Percentiles rank a stretch among this genome's conserved stretches.
phyloP scores from a whole-genome alignment of 2,888 invertebrate species.

The Yponomeuta plumbellus region DNA sequence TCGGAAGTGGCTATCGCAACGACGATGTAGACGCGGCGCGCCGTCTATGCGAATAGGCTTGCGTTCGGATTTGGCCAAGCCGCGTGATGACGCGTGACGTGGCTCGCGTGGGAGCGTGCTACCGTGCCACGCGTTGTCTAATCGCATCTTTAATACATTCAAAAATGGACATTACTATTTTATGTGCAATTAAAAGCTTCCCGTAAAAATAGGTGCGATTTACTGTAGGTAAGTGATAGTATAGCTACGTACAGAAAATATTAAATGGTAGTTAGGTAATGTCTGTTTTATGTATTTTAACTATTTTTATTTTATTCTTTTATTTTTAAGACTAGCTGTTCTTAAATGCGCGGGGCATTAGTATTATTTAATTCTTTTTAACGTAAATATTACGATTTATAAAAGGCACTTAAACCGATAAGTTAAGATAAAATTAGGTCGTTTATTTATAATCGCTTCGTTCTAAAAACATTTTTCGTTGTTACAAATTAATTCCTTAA shows the following conservation, averaged over 20 bases:
- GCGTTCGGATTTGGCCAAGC: too few relatives aligned
- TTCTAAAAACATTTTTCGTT: not conserved
- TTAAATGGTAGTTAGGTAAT: conserved; percentile 12
- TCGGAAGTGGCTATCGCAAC: too few relatives aligned
- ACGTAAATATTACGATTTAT: conserved; percentile 19
- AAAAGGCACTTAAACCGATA: conserved; percentile 39
- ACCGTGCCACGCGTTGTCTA: too few relatives aligned
- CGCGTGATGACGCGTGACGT: too few relatives aligned
- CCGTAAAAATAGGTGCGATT: not conserved
- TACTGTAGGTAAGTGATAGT: not conserved
- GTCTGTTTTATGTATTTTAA: conserved; percentile 12
- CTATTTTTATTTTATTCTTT: conserved; percentile 18
- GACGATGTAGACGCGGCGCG: too few relatives aligned
- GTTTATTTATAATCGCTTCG: not conserved
- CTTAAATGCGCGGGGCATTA: conserved; percentile 42
- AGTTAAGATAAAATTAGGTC: conserved; percentile 2
- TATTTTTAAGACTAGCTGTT: conserved; percentile 61
- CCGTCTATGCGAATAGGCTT: too few relatives aligned
- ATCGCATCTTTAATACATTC: too few relatives aligned
- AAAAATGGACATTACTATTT: too few relatives aligned
- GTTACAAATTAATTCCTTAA: not conserved
- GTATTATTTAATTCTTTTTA: conserved; percentile 24
- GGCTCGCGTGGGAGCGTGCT: too few relatives aligned
- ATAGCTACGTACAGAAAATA: conserved; percentile 2
- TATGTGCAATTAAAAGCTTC: not conserved